A percentile compares a stretch with the other conserved stretches of the same genome.
Conservation (phyloP, 2,888 invertebrate species). For the Globia sparganii region DNA sequence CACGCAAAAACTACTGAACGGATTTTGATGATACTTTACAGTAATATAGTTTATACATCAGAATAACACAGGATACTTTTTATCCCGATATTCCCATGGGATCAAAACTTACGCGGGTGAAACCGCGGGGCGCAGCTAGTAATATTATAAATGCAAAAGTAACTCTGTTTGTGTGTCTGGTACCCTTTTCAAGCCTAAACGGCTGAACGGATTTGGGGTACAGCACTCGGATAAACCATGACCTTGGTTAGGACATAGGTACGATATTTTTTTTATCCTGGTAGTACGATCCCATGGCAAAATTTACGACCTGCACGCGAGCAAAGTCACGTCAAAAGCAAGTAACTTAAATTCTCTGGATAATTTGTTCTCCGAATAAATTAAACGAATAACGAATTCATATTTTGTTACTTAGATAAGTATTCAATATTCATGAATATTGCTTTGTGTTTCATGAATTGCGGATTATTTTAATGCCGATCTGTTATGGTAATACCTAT, state of each 20-base stretch:
- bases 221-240: neutral
- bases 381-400: constrained; percentile 38
- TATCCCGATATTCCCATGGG: no score
- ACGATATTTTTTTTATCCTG: neutral
- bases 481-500: constrained; percentile 60
- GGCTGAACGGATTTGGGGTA: neutral
- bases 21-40: no score
- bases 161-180: neutral
- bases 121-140: no score
- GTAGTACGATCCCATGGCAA: neutral
- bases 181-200: neutral
- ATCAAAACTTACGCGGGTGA: no score
- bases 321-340: neutral
- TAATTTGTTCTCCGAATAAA: constrained; percentile 32
- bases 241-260: neutral
- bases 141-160: neutral
- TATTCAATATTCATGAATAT: constrained; percentile 57
- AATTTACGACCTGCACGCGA: neutral
- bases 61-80: no score
- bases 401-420: constrained; percentile 24
- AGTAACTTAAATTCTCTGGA: constrained; percentile 8
- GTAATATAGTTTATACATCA: no score
- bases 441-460: constrained; percentile 56
- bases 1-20: no score
- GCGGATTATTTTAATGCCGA: constrained; percentile 47